phyloP scores from a whole-genome alignment of 2,797 vertebrate species.

The Halcyon badia region DNA sequence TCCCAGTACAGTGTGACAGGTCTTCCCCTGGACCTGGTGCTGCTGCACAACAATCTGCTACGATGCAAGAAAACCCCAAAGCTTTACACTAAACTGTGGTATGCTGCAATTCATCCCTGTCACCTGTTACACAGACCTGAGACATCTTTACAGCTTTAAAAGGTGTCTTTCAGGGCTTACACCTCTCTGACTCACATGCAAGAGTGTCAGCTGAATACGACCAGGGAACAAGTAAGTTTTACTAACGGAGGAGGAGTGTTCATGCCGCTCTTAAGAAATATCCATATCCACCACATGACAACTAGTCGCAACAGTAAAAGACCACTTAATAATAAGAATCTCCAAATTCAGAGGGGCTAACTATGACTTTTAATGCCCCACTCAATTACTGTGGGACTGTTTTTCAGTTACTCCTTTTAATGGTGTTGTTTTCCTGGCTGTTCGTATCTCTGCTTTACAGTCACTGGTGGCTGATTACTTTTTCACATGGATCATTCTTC shows the following conservation, averaged over 20 bases:
- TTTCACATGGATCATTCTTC: not conserved
- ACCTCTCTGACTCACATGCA: not conserved
- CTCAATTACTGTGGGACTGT: fast-evolving
- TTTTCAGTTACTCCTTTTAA: not conserved
- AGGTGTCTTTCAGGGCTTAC: not conserved
- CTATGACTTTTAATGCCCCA: not conserved
- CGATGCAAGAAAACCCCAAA: not conserved
- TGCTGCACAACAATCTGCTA: not conserved
- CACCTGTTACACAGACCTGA: not conserved
- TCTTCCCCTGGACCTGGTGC: not conserved
- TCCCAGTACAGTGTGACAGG: fast-evolving
- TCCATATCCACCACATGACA: not conserved
- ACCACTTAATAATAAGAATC: not conserved
- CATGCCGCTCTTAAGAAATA: not conserved
- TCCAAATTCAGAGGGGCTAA: not conserved
- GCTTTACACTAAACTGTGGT: not conserved
- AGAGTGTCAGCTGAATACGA: not conserved
- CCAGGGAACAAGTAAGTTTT: not conserved
- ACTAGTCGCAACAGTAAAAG: not conserved
- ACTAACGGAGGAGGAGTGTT: not conserved
- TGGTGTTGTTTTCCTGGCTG: not conserved
- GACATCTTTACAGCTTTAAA: not conserved
- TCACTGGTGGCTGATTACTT: not conserved
- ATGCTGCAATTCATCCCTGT: not conserved
- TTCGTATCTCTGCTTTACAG: not conserved